These are phyloP conservation scores for Lutraria lutraria DNA, from an alignment of 2,888 invertebrate genomes.

Conservation along the genomic window DNA sequence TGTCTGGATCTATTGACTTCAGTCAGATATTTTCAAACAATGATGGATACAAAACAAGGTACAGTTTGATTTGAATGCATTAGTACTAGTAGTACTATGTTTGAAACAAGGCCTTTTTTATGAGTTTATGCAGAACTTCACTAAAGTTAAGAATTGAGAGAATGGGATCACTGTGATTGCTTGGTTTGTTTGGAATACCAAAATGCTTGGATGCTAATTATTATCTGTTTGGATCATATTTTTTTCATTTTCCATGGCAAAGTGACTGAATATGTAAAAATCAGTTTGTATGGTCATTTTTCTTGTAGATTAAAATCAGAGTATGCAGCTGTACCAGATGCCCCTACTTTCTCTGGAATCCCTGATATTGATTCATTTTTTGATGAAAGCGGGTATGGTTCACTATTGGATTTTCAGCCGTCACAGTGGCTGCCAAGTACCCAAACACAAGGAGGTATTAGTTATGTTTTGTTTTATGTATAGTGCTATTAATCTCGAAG, in stretches of 20 bases:
- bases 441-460: constrained; percentile 27
- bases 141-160: too few species aligned
- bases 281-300: background rate
- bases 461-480: too few species aligned
- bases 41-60: constrained; percentile 1
- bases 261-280: background rate
- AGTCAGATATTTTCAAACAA: background rate
- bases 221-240: background rate
- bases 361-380: constrained; percentile 58
- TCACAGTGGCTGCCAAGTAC: constrained; percentile 59
- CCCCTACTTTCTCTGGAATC: constrained; percentile 53
- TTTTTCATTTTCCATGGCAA: background rate
- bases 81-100: too few species aligned
- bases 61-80: background rate
- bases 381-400: constrained; percentile 18
- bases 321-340: constrained; percentile 53
- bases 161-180: too few species aligned
- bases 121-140: too few species aligned
- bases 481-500: too few species aligned
- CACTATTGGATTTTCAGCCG: constrained; percentile 49
- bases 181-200: too few species aligned
- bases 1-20: background rate
- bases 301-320: background rate
- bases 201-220: too few species aligned
- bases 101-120: too few species aligned